Evolutionary conservation across 2,797 vertebrate genomes (phyloP).

Genomic region (Aselliscus stoliczkanus): DNA sequence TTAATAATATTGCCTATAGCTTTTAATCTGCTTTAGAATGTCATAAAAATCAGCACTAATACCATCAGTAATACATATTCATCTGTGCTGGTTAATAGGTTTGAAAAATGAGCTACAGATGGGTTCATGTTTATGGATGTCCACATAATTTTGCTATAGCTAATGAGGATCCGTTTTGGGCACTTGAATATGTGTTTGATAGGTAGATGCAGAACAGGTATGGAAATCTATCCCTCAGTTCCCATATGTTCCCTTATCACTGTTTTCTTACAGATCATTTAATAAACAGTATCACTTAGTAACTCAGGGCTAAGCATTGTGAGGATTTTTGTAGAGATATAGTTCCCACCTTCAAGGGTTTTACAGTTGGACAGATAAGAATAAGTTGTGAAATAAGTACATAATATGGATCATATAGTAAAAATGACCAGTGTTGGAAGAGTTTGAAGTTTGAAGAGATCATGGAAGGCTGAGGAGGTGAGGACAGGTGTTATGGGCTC

Average conservation of each 20-base stretch:
- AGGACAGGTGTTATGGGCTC: not conserved
- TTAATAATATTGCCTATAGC: conserved; percentile 59
- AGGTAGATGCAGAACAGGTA: conserved; percentile 24
- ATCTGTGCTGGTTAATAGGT: conserved; percentile 51
- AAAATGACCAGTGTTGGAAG: not conserved
- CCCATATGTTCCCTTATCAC: not conserved
- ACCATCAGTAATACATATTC: conserved; percentile 60
- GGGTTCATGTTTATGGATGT: conserved; percentile 68
- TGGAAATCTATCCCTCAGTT: not conserved
- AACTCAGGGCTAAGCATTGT: not conserved
- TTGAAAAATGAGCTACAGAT: conserved; percentile 66
- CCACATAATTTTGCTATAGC: conserved; percentile 4
- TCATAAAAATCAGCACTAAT: conserved; percentile 13
- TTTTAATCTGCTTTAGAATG: conserved; percentile 54
- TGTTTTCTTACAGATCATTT: not conserved
- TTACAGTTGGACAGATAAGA: not conserved
- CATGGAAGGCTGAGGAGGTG: not conserved
- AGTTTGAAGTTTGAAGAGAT: not conserved
- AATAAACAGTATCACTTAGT: not conserved
- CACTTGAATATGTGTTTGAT: not conserved
- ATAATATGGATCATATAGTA: not conserved
- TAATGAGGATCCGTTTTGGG: conserved; percentile 29
- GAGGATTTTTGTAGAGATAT: not conserved
- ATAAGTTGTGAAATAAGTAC: not conserved
- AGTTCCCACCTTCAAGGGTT: not conserved